Evolutionary conservation across 1,140 invertebrate species (phyloP), one percentile per base, ranked within the genome.

Genomic region (Lasaia peninsularis): DNA sequence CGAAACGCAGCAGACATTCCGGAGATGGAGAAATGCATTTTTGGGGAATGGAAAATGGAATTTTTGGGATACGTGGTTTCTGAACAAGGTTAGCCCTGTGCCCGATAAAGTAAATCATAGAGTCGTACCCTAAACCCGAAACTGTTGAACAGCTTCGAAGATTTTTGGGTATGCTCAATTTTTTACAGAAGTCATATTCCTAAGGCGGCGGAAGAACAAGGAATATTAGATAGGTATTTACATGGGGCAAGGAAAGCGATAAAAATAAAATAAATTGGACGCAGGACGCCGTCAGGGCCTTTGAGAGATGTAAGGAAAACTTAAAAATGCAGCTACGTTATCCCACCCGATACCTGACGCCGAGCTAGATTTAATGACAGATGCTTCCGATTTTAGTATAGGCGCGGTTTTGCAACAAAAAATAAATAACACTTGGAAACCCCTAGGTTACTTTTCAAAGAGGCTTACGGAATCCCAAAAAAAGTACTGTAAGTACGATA

Each of bases 361-460:
- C 6, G 16, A 49, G 1, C 35, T 53, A 35, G 31, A 51, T 4
- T 35, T 76, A 2, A 65, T 65, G 21, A 63, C 61, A 1, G 80
- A 85, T 61, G 77, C 75, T 3, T 86, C 24, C 7, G 24, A 24
- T 6, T 3, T 6, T 5, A 24, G 24, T 24, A 6, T 24, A 24
- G 56, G 56, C 21, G 20, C 33, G 6, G 56, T 40, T 1, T 16
- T 58, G 12, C 56, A 58, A 44, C 49, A 58, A 58, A 28, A 24
- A 9, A 8, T 50, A 9, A 31, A 58, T 37, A 21, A 40, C 4
- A 11, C n/a, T 10, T 58, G 48, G 56, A 16, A 52, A 28, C 56
- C 49, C 1, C 12, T 58, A 2, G 50, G 34, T 9, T 58, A 52
- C 11, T 52, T 58, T 18, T 52, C 21, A 1, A 58, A 40, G 10